These are phyloP conservation scores for Corythaeola cristata DNA, from an alignment of 2,113 vertebrate species.

Conservation along the genomic window DNA sequence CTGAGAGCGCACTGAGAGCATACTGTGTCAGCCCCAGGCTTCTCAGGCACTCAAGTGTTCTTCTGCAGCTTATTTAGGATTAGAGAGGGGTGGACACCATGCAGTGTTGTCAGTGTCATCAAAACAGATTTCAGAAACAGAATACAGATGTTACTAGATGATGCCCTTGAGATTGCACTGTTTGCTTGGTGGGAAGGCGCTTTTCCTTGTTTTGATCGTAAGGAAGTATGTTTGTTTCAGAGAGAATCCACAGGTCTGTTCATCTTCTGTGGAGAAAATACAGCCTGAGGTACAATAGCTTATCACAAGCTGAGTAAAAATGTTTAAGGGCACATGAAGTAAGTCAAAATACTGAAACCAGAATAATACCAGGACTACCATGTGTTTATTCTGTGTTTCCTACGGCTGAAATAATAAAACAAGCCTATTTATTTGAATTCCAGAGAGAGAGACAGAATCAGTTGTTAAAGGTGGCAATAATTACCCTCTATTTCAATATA, in stretches of 20 bases:
- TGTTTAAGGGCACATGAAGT: not conserved
- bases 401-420: not conserved
- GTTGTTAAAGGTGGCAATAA: not conserved
- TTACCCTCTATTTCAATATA: slow-evolving; percentile 7
- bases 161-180: not conserved
- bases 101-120: not conserved
- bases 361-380: not conserved
- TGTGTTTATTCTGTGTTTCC: not conserved
- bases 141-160: not conserved
- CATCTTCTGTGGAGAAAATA: not conserved
- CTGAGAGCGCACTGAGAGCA: not conserved
- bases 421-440: not conserved
- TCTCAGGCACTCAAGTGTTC: not conserved
- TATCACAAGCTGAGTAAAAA: not conserved
- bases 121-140: not conserved
- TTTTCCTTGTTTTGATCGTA: not conserved
- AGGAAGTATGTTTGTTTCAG: not conserved
- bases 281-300: not conserved
- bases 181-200: not conserved
- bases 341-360: not conserved
- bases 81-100: not conserved
- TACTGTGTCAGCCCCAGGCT: not conserved
- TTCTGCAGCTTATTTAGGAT: not conserved
- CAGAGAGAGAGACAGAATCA: not conserved
- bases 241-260: not conserved